Percentiles rank a stretch among this genome's conserved stretches.
phyloP scores from a whole-genome alignment of 2,113 vertebrate species.

The Esox niger region DNA sequence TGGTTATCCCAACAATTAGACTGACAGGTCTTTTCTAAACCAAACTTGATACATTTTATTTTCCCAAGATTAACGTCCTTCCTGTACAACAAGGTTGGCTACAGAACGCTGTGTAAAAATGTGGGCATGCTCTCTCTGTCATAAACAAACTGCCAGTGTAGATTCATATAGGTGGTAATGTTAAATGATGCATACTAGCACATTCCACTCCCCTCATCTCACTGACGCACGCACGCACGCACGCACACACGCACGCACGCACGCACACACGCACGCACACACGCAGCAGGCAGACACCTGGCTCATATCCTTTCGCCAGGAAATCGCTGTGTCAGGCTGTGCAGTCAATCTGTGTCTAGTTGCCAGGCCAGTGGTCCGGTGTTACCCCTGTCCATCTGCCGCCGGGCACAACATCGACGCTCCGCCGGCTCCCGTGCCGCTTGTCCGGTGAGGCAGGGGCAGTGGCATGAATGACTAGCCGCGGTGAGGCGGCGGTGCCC shows the following conservation, averaged over 20 bases:
- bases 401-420: constrained; percentile 46
- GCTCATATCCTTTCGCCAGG: constrained; percentile 54
- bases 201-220: constrained; percentile 4
- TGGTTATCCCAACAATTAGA: constrained; percentile 65
- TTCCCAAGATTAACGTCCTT: constrained; percentile 65
- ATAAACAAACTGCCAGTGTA: background rate
- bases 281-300: constrained; percentile 60
- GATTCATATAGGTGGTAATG: background rate
- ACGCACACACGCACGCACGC: constrained; percentile 20
- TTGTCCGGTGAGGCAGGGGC: constrained; percentile 59
- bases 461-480: constrained; percentile 28
- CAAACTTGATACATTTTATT: constrained; percentile 72
- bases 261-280: constrained; percentile 30
- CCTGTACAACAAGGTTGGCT: constrained; percentile 37
- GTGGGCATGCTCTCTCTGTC: background rate
- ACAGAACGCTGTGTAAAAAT: constrained; percentile 23
- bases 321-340: constrained; percentile 34
- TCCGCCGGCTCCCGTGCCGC: constrained; percentile 56
- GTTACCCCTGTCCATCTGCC: constrained; percentile 71
- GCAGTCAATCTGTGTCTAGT: constrained; percentile 25
- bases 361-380: constrained; percentile 64
- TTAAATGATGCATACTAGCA: constrained; percentile 6
- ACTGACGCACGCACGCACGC: constrained; percentile 8
- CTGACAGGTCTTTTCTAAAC: constrained; percentile 71
- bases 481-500: constrained; percentile 45